phyloP scores from a whole-genome alignment of 2,797 vertebrate species.

The Linurgus olivaceus region DNA sequence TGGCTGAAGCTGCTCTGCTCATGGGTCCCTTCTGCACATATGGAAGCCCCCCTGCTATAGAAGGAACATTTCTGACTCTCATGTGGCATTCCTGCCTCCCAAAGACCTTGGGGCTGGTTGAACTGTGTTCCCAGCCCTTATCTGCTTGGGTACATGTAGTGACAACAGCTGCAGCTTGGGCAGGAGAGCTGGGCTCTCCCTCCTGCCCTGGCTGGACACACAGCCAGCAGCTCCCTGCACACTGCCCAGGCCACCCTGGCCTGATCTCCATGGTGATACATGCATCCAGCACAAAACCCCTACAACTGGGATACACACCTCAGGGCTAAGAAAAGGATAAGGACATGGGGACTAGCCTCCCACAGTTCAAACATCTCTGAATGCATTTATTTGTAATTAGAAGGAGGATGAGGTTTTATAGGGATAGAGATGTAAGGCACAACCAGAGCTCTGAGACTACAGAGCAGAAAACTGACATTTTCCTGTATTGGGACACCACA shows the following conservation, averaged over 20 bases:
- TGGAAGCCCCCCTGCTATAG: background rate
- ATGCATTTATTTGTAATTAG: background rate
- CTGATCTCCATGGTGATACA: rapidly evolving
- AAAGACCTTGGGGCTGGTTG: background rate
- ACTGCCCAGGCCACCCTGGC: too few relatives aligned
- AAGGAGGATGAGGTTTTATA: background rate
- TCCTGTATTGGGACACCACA: background rate
- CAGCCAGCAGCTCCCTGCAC: background rate
- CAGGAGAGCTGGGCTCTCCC: background rate
- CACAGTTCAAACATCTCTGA: background rate
- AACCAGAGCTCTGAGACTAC: background rate
- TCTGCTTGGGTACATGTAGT: background rate
- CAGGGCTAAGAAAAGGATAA: background rate
- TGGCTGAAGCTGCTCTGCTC: background rate
- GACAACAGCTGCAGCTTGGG: background rate
- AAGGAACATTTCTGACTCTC: background rate
- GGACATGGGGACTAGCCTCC: background rate
- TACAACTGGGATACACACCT: background rate
- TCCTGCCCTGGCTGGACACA: background rate
- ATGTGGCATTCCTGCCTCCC: background rate
- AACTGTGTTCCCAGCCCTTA: background rate
- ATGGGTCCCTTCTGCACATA: background rate
- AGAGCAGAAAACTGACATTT: background rate
- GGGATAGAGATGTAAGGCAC: background rate
- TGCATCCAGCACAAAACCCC: background rate